phyloP scores from a whole-genome alignment of 2,888 invertebrate species.

The Colostygia pectinataria region DNA sequence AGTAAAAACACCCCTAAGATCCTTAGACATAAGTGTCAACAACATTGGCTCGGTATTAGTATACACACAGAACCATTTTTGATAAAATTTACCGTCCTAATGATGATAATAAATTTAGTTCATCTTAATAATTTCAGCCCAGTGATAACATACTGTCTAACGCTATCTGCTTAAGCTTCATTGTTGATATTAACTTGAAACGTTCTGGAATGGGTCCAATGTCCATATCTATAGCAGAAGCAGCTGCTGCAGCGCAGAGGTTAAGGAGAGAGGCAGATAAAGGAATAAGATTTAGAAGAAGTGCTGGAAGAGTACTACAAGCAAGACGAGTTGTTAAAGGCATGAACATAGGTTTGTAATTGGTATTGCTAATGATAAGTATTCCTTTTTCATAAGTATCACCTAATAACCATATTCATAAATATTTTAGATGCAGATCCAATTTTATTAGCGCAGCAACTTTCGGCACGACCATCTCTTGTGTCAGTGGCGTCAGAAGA shows the following conservation, averaged over 20 bases:
- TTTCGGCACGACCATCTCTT: conserved; percentile 77
- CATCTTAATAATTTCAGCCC: conserved; percentile 52
- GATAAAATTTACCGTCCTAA: no score
- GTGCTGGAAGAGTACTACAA: conserved; percentile 73
- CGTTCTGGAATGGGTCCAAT: conserved; percentile 74
- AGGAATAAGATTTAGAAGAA: conserved; percentile 71
- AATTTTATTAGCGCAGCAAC: conserved; percentile 70
- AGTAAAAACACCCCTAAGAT: conserved; percentile 73
- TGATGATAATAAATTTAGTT: conserved; percentile 4
- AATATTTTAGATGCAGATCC: conserved; percentile 78
- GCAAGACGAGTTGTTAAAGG: conserved; percentile 72
- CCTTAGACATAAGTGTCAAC: conserved; percentile 76
- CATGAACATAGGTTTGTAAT: conserved; percentile 71
- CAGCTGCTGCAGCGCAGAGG: conserved; percentile 72
- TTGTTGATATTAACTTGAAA: conserved; percentile 72
- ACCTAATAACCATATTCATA: no score
- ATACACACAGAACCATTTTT: no score
- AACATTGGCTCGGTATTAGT: conserved; percentile 76
- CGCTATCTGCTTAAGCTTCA: conserved; percentile 73
- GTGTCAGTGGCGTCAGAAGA: conserved; percentile 78
- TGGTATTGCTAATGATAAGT: not conserved
- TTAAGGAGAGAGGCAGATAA: conserved; percentile 73
- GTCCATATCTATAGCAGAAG: conserved; percentile 71
- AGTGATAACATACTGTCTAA: conserved; percentile 68
- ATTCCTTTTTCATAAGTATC: no score